phyloP scores from a whole-genome alignment of 2,113 vertebrate genomes.

The Cervus canadensis region DNA sequence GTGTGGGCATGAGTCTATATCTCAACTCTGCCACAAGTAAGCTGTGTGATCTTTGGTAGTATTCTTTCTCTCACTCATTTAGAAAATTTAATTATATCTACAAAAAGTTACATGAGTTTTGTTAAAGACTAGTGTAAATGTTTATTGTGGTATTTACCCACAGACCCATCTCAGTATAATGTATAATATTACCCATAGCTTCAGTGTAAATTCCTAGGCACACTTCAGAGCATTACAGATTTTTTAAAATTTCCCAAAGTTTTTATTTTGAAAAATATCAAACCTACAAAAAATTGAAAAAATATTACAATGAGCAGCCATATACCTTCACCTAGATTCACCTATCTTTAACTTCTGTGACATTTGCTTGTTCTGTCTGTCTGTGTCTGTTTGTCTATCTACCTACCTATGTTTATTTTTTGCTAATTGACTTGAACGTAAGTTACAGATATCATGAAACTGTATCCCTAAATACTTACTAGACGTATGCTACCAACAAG shows the following conservation, averaged over 20 bases:
- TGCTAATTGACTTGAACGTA: neutral
- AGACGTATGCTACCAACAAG: neutral
- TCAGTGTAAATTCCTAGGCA: neutral
- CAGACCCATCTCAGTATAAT: neutral
- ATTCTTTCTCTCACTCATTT: neutral
- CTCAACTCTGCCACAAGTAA: neutral
- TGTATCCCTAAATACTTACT: neutral
- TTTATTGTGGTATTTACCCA: neutral
- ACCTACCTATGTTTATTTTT: neutral
- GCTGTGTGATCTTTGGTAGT: neutral
- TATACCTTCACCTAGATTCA: neutral
- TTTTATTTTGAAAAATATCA: slow-evolving; percentile 15
- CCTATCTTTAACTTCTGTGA: neutral
- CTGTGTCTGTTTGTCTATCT: neutral
- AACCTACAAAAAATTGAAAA: neutral
- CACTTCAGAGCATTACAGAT: neutral
- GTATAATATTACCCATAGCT: neutral
- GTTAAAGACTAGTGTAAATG: neutral
- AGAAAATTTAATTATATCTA: neutral
- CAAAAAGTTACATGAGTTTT: neutral
- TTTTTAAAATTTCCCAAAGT: neutral
- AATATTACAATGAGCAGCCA: neutral
- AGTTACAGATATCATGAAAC: neutral
- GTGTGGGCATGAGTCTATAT: neutral
- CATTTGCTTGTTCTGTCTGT: neutral